phyloP scores from a whole-genome alignment of 2,888 invertebrate genomes.

The Coelinius sp. region DNA sequence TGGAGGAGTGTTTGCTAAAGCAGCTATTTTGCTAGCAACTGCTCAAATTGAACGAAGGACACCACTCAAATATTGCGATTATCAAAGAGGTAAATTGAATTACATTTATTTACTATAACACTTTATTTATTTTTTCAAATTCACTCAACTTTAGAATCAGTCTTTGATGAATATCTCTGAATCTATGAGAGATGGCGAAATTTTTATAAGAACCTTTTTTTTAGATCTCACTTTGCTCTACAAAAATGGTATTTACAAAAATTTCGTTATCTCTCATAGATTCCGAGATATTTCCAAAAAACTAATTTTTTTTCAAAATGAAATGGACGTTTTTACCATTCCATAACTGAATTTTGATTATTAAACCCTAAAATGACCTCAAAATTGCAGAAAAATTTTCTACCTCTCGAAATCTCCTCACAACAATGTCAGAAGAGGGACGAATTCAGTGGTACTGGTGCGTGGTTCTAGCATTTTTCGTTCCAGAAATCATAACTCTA shows the following conservation, averaged over 20 bases:
- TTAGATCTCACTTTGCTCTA: no score
- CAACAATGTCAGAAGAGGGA: constrained; percentile 76
- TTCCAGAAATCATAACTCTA: constrained; percentile 84
- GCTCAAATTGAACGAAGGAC: constrained; percentile 77
- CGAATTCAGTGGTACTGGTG: constrained; percentile 86
- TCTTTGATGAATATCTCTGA: not conserved
- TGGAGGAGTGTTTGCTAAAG: constrained; percentile 81
- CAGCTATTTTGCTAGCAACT: constrained; percentile 81
- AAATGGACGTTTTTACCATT: no score
- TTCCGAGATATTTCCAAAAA: not conserved
- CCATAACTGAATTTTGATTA: no score
- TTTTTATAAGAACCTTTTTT: no score
- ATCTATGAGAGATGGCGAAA: no score
- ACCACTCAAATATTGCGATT: constrained; percentile 76
- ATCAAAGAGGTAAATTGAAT: constrained; percentile 66
- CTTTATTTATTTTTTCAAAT: not conserved
- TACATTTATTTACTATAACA: not conserved
- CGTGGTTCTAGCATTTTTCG: constrained; percentile 80
- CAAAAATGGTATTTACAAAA: no score
- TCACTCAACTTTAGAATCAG: not conserved
- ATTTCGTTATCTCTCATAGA: no score
- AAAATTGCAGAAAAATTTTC: constrained; percentile 51
- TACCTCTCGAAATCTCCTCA: constrained; percentile 76
- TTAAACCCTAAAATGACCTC: constrained; percentile 21
- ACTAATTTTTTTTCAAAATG: not conserved